phyloP scores from a whole-genome alignment of 2,797 vertebrate genomes.

The Sebastes iracundus region DNA sequence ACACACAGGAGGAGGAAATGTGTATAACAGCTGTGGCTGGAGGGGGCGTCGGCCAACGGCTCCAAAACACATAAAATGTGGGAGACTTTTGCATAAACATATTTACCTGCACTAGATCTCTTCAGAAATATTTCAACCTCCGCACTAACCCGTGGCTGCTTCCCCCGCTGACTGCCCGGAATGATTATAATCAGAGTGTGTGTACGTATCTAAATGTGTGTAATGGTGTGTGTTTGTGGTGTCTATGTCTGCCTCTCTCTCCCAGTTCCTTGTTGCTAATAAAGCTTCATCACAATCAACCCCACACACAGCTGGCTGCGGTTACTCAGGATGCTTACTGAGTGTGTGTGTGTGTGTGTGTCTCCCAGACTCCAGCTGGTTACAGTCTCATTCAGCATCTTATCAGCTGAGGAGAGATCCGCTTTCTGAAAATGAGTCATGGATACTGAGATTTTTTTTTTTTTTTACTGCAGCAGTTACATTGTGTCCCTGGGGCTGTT shows the following conservation, averaged over 20 bases:
- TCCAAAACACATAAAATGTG: constrained; percentile 49
- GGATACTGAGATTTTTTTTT: constrained; percentile 40
- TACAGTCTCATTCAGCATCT: constrained; percentile 50
- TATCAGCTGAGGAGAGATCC: constrained; percentile 64
- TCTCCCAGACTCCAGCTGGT: constrained; percentile 49
- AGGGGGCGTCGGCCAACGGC: constrained; percentile 25
- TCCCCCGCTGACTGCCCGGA: not conserved
- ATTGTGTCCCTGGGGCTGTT: constrained; percentile 35
- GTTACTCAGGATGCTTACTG: constrained; percentile 38
- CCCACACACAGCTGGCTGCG: constrained; percentile 64
- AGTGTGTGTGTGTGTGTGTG: constrained; percentile 15
- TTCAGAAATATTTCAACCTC: constrained; percentile 25
- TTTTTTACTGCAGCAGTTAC: constrained; percentile 19
- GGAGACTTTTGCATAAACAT: constrained; percentile 35
- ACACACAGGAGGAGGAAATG: constrained; percentile 73
- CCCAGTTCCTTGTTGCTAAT: constrained; percentile 46
- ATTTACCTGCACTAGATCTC: constrained; percentile 17
- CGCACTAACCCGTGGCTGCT: not conserved
- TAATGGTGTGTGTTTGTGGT: constrained; percentile 22
- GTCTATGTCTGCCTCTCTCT: constrained; percentile 39
- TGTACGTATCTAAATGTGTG: not conserved
- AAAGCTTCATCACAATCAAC: constrained; percentile 48
- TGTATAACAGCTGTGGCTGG: constrained; percentile 72
- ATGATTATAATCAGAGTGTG: constrained; percentile 39
- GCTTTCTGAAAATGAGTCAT: constrained; percentile 65